Percentiles rank a stretch among this genome's conserved stretches.
phyloP scores from a whole-genome alignment of 64 coral and sea anemone species.

The Montipora capricornis region DNA sequence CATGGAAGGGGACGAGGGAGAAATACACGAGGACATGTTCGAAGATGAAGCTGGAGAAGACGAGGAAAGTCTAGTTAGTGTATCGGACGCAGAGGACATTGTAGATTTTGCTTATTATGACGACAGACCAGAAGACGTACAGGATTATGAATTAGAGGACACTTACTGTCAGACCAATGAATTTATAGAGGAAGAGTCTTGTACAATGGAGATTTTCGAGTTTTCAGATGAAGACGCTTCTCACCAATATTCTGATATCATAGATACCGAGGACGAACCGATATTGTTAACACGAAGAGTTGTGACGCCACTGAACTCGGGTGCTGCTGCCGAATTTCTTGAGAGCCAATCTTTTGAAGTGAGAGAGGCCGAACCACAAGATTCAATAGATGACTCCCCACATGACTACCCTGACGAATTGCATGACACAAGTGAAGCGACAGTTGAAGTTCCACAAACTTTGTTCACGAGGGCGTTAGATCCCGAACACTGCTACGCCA shows the following conservation, averaged over 20 bases:
- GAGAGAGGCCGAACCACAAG: background rate
- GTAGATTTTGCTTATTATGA: slow-evolving; percentile 14
- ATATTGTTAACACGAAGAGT: background rate
- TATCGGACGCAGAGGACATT: slow-evolving; percentile 70
- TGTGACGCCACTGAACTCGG: background rate
- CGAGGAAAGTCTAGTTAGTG: slow-evolving; percentile 69
- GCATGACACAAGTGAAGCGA: background rate
- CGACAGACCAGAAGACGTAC: background rate
- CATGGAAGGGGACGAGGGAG: slow-evolving; percentile 68
- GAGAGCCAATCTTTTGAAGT: background rate
- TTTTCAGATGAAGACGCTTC: slow-evolving; percentile 24
- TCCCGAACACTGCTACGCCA: background rate
- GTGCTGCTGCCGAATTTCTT: background rate
- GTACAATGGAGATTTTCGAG: slow-evolving; percentile 13
- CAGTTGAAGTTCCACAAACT: background rate
- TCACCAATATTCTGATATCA: slow-evolving; percentile 33
- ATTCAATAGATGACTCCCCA: background rate
- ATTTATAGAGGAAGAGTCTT: slow-evolving; percentile 10
- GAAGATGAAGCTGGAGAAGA: slow-evolving; percentile 59
- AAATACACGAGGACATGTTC: slow-evolving; percentile 32
- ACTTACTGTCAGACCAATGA: background rate
- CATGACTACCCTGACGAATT: background rate
- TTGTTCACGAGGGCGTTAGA: slow-evolving; percentile 15
- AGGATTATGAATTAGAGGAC: slow-evolving; percentile 15
- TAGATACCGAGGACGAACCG: background rate